Conservation (phyloP, 2,797 vertebrate species). For the Prunella strophiata region DNA sequence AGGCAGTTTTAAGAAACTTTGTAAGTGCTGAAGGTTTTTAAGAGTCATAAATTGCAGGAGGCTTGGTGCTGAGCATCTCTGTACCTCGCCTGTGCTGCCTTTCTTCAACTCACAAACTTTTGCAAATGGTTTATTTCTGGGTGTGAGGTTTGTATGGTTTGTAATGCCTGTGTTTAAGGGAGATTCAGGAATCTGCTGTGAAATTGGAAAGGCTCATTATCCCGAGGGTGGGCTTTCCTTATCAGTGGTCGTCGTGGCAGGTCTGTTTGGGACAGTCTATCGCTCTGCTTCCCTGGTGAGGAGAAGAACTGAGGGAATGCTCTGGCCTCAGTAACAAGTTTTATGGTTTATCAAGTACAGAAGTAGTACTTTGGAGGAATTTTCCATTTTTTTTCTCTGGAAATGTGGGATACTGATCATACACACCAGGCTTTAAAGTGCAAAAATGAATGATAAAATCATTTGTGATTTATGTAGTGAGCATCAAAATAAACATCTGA, state of each 20-base stretch:
- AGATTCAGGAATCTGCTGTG: neutral
- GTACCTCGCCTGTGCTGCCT: neutral
- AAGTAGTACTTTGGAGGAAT: constrained; percentile 45
- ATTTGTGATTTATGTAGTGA: neutral
- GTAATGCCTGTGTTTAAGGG: constrained; percentile 19
- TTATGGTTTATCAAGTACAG: constrained; percentile 24
- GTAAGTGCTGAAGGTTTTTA: neutral
- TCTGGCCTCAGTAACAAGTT: neutral
- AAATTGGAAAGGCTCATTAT: neutral
- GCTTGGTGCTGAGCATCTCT: neutral
- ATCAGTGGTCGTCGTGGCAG: neutral
- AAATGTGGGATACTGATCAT: neutral
- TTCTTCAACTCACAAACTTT: neutral
- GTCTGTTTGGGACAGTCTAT: neutral
- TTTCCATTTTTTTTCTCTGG: neutral
- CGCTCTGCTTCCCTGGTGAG: neutral
- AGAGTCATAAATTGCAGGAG: accelerated
- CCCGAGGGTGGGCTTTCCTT: constrained; percentile 27
- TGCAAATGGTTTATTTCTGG: neutral
- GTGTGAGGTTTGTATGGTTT: neutral
- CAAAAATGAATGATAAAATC: neutral
- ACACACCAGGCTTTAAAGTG: constrained; percentile 13
- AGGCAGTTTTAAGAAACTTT: constrained; percentile 54
- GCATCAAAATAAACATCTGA: neutral
- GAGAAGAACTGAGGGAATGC: neutral